phyloP scores from a whole-genome alignment of 2,888 invertebrate genomes.

The Palloptera scutellata region DNA sequence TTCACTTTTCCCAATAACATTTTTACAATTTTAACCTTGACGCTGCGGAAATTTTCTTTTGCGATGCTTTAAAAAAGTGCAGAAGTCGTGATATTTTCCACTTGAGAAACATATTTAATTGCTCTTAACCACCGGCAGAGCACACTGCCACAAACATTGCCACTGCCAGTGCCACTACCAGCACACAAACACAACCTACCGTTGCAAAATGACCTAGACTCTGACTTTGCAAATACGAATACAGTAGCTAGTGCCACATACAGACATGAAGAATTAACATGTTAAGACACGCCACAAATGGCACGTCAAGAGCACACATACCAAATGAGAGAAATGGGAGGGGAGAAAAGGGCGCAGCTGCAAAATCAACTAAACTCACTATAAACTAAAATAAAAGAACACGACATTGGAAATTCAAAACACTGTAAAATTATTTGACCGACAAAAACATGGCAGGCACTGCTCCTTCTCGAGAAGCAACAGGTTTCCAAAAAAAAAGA shows the following conservation, averaged over 20 bases:
- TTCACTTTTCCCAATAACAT: too few species aligned
- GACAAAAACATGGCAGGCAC: neutral
- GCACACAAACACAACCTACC: neutral
- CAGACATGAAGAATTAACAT: constrained; percentile 7
- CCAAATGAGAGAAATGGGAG: too few species aligned
- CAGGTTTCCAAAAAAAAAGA: neutral
- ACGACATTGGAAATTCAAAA: too few species aligned
- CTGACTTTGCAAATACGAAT: neutral
- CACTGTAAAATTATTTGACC: neutral
- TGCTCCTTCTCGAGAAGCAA: neutral
- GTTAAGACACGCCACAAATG: constrained; percentile 1
- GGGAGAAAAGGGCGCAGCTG: too few species aligned
- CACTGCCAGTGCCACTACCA: too few species aligned
- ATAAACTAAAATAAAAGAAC: too few species aligned
- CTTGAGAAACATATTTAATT: neutral
- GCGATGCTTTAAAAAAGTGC: neutral
- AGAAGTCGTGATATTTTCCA: neutral
- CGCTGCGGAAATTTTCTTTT: neutral
- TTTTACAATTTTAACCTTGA: neutral
- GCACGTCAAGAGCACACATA: neutral
- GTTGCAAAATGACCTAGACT: constrained; percentile 1
- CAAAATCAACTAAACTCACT: too few species aligned
- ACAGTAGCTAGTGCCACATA: too few species aligned
- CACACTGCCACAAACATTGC: too few species aligned
- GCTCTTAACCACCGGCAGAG: neutral